Percentiles rank a stretch among this genome's conserved stretches.
Evolutionary conservation across 2,888 invertebrate genomes (phyloP).

Genomic region (Dasysyrphus tricinctus): DNA sequence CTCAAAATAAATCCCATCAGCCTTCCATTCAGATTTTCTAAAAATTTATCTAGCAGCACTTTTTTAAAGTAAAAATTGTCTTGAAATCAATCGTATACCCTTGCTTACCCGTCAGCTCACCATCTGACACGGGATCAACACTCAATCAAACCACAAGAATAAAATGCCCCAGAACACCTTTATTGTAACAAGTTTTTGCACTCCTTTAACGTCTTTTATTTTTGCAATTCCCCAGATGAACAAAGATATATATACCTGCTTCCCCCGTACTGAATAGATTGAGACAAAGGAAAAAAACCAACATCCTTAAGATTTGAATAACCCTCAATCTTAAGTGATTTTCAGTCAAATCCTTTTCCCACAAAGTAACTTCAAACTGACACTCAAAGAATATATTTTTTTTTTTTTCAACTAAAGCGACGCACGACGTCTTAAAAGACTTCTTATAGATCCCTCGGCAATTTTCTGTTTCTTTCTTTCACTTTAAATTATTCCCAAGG

Average conservation of each 20-base stretch:
- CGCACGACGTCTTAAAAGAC: not conserved
- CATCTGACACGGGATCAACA: slow-evolving; percentile 44
- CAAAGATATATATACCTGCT: slow-evolving; percentile 3
- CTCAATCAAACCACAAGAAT: slow-evolving; percentile 38
- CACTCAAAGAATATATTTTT: slow-evolving; percentile 1
- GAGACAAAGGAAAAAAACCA: slow-evolving; percentile 2
- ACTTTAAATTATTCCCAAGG: slow-evolving; percentile 61
- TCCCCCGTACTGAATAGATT: not conserved
- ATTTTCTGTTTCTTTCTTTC: slow-evolving; percentile 5
- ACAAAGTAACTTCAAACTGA: slow-evolving; percentile 49
- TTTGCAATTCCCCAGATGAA: slow-evolving; percentile 15
- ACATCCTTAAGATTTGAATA: slow-evolving; percentile 50
- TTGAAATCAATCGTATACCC: slow-evolving; percentile 14
- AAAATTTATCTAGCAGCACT: not conserved
- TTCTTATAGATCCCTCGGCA: slow-evolving; percentile 35
- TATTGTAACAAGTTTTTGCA: slow-evolving; percentile 36
- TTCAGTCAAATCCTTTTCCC: slow-evolving; percentile 43
- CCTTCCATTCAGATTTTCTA: not conserved
- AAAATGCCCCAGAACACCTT: slow-evolving; percentile 13
- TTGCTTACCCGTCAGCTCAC: slow-evolving; percentile 8
- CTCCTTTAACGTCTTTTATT: slow-evolving; percentile 11
- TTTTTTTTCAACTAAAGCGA: not conserved
- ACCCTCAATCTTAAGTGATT: slow-evolving; percentile 47
- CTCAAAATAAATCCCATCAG: slow-evolving; percentile 3
- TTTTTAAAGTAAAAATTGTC: not conserved